Base-by-base conservation (phyloP, 2,113 vertebrate genomes). In the Procavia capensis region DNA sequence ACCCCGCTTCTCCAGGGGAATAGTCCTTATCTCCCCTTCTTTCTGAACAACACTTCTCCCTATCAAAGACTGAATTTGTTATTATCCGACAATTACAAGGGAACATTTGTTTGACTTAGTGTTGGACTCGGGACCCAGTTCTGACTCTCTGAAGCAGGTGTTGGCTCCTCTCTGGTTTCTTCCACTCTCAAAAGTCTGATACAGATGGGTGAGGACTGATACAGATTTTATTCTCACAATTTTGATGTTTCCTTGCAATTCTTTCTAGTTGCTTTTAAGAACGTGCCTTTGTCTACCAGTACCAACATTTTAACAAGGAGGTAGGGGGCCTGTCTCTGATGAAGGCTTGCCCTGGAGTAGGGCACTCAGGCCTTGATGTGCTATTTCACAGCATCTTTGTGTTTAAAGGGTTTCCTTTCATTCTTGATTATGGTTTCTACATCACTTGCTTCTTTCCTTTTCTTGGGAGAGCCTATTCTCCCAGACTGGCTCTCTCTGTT, bases 401-500 rank as follows among this genome's bases (percentile, higher is more conserved):
- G 11, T 50, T 74, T 20, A 54, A 66, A 83, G 43, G 41, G 1
- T 54, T 85, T 61, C 24, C 63, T 75, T 87, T 86, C 57, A 64
- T 59, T 72, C 61, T 81, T 34, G 61, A 43, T 9, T 36, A 19
- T 17, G 43, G 45, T 39, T 31, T 24, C 39, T 50, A 3, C 2
- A 10, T 0, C 25, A 25, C n/a, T 80, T 50, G 27, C 27, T 39
- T 36, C n/a, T n/a, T 31, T 10, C 19, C 20, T 78, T 63, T 31
- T 39, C 72, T 87, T 36, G 17, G 17, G 36, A 72, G 0, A 1
- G 17, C 66, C 20, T 4, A 2, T 8, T 91, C 68, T 29, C 68
- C 0, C 14, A 19, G 54, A 59, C 1, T 6, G 31, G 9, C 13
- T n/a, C 0, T 25, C 10, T 2, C 79, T 34, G 5, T 50, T 2